phyloP scores from a whole-genome alignment of 2,888 invertebrate genomes.

The Athalia circularis region DNA sequence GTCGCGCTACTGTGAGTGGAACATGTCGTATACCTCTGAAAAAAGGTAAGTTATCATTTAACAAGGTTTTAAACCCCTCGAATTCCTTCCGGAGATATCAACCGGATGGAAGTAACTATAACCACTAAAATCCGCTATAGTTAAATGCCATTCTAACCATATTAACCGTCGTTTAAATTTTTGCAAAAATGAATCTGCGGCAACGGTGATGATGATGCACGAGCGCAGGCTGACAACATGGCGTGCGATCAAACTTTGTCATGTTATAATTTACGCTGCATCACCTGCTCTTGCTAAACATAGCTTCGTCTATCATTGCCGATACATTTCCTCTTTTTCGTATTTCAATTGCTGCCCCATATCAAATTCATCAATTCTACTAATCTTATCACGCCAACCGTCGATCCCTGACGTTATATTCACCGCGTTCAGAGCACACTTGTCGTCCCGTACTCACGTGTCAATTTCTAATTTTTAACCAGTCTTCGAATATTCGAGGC shows the following conservation, averaged over 20 bases:
- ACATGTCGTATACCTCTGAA: conserved; percentile 89
- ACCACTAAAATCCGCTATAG: background rate
- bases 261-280: background rate
- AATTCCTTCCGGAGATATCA: background rate
- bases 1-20: conserved; percentile 86
- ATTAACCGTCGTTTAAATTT: background rate
- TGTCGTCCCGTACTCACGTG: conserved; percentile 29
- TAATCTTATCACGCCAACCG: background rate
- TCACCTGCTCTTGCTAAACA: background rate
- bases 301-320: background rate
- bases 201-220: conserved; percentile 52
- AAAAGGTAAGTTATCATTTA: conserved; percentile 83
- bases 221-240: conserved; percentile 77
- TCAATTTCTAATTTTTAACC: background rate
- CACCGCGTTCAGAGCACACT: background rate
- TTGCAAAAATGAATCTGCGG: conserved; percentile 30
- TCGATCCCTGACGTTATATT: conserved; percentile 6
- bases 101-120: background rate
- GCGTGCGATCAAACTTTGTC: conserved; percentile 72
- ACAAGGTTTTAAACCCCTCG: conserved; percentile 63
- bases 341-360: background rate
- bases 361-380: background rate
- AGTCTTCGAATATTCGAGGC: background rate
- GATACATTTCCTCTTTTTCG: background rate
- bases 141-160: background rate